These are phyloP conservation scores for Hyaena hyaena DNA, from an alignment of 2,113 vertebrate species.

Conservation along the genomic window DNA sequence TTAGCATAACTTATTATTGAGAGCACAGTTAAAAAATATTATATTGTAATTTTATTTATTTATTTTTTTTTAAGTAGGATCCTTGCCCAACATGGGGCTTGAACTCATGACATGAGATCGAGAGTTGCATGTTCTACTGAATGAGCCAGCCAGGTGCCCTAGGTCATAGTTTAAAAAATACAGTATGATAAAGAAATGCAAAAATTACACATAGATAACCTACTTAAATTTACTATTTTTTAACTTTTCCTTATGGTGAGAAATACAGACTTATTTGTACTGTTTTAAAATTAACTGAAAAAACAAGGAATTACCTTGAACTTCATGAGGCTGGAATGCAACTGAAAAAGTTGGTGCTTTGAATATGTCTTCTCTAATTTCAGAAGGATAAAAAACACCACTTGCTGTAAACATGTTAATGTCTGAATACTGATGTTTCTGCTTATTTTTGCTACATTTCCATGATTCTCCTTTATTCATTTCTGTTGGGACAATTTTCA, in stretches of 20 bases:
- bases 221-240: conserved; percentile 33
- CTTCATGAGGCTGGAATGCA: conserved; percentile 85
- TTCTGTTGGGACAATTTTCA: conserved; percentile 82
- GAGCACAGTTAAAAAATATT: conserved; percentile 15
- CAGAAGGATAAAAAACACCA: conserved; percentile 80
- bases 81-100: not conserved
- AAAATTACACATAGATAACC: not conserved
- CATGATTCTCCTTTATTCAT: conserved; percentile 79
- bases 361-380: conserved; percentile 83
- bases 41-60: not conserved
- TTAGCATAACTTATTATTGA: conserved; percentile 20
- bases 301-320: conserved; percentile 89
- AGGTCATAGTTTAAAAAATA: not conserved
- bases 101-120: not conserved
- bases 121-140: not conserved
- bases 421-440: conserved; percentile 80
- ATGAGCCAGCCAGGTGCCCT: not conserved
- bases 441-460: conserved; percentile 78
- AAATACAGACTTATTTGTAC: conserved; percentile 26
- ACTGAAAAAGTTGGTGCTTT: conserved; percentile 87
- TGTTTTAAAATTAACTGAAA: conserved; percentile 70
- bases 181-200: conserved; percentile 37
- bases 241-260: conserved; percentile 34
- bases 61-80: not conserved
- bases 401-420: conserved; percentile 79